phyloP scores from a whole-genome alignment of 2,797 vertebrate species.

The Darevskia nairensis region DNA sequence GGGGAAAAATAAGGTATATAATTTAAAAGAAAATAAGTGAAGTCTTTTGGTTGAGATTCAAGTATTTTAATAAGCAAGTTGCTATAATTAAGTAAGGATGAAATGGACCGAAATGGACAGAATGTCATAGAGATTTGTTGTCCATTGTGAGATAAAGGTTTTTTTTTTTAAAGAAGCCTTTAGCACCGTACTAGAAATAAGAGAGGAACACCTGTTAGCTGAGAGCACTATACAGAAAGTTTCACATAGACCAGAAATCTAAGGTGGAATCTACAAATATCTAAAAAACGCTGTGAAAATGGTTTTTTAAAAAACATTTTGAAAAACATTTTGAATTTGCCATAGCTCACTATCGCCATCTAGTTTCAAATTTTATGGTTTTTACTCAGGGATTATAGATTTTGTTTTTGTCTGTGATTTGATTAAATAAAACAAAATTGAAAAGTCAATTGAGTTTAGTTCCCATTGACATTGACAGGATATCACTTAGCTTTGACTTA shows the following conservation, averaged over 20 bases:
- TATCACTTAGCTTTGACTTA: too few species aligned
- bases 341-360: too few species aligned
- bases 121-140: background rate
- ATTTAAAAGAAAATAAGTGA: conserved; percentile 60
- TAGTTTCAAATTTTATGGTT: too few species aligned
- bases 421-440: too few species aligned
- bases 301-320: too few species aligned
- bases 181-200: background rate
- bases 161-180: background rate
- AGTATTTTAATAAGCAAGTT: conserved; percentile 49
- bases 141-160: background rate
- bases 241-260: conserved; percentile 39
- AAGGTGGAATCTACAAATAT: too few species aligned
- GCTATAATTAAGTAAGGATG: conserved; percentile 39
- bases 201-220: conserved; percentile 35
- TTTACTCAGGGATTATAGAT: too few species aligned
- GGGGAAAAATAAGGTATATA: conserved; percentile 62
- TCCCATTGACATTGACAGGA: too few species aligned
- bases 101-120: background rate
- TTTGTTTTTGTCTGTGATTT: too few species aligned
- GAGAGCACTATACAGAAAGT: conserved; percentile 52
- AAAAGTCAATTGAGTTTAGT: too few species aligned
- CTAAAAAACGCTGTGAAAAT: too few species aligned
- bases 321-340: too few species aligned
- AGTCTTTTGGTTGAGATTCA: conserved; percentile 59